phyloP scores from a whole-genome alignment of 1,140 invertebrate species.

The Druon quercuslanigerum region DNA sequence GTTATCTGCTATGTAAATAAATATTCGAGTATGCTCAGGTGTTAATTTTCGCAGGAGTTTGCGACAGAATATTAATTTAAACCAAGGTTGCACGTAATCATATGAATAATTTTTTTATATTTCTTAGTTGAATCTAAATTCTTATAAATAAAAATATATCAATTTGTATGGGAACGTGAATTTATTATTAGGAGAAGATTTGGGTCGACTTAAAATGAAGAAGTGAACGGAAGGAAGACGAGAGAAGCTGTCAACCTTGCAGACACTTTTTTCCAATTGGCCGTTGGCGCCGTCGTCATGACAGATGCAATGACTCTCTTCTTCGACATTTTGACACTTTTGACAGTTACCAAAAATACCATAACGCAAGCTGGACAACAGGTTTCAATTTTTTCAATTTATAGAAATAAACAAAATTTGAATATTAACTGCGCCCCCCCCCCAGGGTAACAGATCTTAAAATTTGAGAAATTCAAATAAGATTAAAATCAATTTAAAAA shows the following conservation, averaged over 20 bases:
- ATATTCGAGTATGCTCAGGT: too few species aligned
- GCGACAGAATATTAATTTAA: too few species aligned
- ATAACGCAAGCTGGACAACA: not conserved
- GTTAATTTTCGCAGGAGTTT: too few species aligned
- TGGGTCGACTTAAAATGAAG: not conserved
- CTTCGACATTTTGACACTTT: constrained; percentile 2
- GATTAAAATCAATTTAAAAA: too few species aligned
- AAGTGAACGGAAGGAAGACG: constrained; percentile 12
- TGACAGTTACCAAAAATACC: constrained; percentile 13
- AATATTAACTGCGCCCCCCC: not conserved
- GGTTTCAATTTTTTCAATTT: not conserved
- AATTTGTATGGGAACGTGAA: not conserved
- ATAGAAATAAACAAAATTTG: not conserved
- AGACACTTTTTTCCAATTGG: constrained; percentile 24
- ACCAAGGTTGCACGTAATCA: too few species aligned
- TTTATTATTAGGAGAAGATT: not conserved
- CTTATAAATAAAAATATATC: too few species aligned
- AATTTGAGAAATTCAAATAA: too few species aligned
- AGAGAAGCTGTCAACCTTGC: constrained; percentile 22
- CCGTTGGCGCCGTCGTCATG: constrained; percentile 13
- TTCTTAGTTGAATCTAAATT: too few species aligned
- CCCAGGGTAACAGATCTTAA: too few species aligned
- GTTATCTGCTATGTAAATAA: too few species aligned
- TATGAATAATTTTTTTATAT: too few species aligned
- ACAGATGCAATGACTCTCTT: constrained; percentile 1